Percentiles rank a stretch among this genome's conserved stretches.
Conservation (phyloP, 2,113 vertebrate genomes). For the Brachypodius melanocephalos region DNA sequence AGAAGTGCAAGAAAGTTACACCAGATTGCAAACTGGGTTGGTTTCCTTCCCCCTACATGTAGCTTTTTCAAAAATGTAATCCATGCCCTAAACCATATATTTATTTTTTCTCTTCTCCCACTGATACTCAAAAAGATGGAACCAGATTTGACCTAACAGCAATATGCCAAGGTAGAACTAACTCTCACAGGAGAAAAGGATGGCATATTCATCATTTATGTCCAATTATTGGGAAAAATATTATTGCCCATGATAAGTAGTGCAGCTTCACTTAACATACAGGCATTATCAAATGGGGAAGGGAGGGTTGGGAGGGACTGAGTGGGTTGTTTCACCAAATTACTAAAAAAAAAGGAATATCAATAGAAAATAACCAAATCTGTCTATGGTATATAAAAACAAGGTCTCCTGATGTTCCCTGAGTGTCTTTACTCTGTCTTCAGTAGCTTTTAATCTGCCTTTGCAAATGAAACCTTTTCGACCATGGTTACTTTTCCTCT, state of each 20-base stretch:
- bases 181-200: background rate
- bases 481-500: background rate
- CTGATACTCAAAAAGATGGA: background rate
- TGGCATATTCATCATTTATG: background rate
- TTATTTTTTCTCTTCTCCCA: background rate
- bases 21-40: background rate
- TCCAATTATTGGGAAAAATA: background rate
- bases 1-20: background rate
- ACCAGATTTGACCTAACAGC: background rate
- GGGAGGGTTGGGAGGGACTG: background rate
- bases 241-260: background rate
- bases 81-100: background rate
- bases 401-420: background rate
- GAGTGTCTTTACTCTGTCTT: background rate
- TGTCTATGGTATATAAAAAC: background rate
- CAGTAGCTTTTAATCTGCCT: background rate
- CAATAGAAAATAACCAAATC: background rate
- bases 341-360: background rate
- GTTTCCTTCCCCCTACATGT: background rate
- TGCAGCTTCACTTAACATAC: background rate
- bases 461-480: background rate
- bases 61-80: background rate
- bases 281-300: background rate
- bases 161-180: background rate
- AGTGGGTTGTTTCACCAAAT: background rate